Evolutionary conservation across 23 tunicate species (phyloP), one percentile per base, ranked within the genome.

Genomic region (Clavelina lepadiformis): DNA sequence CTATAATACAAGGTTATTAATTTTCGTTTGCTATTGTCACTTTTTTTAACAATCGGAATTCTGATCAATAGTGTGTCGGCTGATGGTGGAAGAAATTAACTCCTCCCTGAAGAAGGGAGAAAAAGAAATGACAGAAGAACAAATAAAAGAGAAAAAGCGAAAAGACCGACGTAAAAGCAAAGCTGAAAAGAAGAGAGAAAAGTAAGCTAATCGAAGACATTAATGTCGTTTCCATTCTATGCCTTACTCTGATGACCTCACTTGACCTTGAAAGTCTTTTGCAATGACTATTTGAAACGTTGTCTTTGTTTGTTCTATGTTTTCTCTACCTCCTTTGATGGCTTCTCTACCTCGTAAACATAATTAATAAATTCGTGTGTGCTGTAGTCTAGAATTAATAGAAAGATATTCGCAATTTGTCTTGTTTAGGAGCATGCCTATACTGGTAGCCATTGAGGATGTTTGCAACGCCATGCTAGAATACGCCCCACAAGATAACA

Each of bases 71-170:
- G 85, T 79, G 46, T 79, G 85, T 56, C 76, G 85, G 1, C 25
- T 79, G 35, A 69, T 79, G 85, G 85, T 60, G 38, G 85, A 79
- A 36, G 85, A 79, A 69, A 79, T 79, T 5, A 50, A 44, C 28
- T 47, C 46, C 4, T 51, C 65, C 19, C 27, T 79, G 28, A 37
- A 47, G 46, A 76, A 70, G 1, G 70, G 31, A n/a, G 46, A 35
- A 38, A 34, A 53, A 36, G 67, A 66, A 3, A 3, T 56, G 6
- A 67, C 54, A 5, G 82, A 77, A 35, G 76, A 79, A 30, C 82
- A 77, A 31, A 69, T 24, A 29, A 79, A 79, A 38, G 46, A 79
- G 28, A 77, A 77, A 50, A 79, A 79, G 62, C 32, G 85, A 60
- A 47, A 69, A 49, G 76, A 79, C 21, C 23, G 85, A 69, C 46